These are phyloP conservation scores for Lycopodina hypogea DNA, from an alignment of 37 sponge, comb jelly and placozoan genomes.

Conservation along the genomic window DNA sequence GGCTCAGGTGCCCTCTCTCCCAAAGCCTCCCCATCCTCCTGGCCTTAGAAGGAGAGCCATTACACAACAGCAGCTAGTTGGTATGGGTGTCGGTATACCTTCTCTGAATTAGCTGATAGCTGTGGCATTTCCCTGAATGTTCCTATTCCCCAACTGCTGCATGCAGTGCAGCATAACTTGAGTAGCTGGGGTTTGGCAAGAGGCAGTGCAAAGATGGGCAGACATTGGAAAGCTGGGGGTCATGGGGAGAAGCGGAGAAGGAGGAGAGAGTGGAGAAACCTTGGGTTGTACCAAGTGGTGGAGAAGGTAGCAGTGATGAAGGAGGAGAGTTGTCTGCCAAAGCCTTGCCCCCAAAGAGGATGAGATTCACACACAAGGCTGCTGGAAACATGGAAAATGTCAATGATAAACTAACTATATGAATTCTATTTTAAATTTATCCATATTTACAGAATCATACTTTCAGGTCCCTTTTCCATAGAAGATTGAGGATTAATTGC, in stretches of 20 bases:
- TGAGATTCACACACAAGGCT: slow-evolving; percentile 24
- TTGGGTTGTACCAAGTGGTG: neutral
- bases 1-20: neutral
- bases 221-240: slow-evolving; percentile 1
- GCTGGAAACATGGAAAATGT: neutral
- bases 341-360: slow-evolving; percentile 14
- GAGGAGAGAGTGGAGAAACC: neutral
- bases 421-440: too few relatives aligned
- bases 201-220: neutral
- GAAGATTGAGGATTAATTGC: too few relatives aligned
- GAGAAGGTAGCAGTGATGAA: neutral
- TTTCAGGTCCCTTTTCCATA: too few relatives aligned
- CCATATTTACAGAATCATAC: too few relatives aligned
- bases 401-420: slow-evolving; percentile 8
- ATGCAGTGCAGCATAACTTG: neutral
- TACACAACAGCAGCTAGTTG: neutral
- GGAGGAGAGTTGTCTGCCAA: neutral
- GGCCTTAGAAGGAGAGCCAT: neutral
- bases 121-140: slow-evolving; percentile 46
- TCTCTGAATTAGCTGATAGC: slow-evolving; percentile 18
- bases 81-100: neutral
- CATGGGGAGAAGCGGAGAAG: neutral
- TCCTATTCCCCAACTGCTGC: slow-evolving; percentile 13
- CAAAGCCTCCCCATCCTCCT: neutral
- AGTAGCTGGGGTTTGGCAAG: slow-evolving; percentile 2